Base-by-base conservation (phyloP, 2,797 vertebrate genomes). In the Bovichtus variegatus region DNA sequence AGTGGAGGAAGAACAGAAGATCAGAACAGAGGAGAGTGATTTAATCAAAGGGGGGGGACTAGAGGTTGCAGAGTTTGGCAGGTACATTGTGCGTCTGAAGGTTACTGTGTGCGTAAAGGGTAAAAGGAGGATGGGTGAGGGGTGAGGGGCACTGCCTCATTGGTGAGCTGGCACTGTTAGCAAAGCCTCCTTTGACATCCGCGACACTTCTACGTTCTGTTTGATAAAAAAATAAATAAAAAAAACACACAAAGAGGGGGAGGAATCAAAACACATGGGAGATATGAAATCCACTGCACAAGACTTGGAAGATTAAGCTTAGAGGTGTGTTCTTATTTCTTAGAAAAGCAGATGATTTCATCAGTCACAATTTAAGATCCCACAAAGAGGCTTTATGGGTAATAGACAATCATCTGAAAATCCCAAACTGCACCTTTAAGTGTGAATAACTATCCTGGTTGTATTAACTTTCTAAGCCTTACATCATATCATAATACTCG, bases 161-260 rank as follows among this genome's bases (percentile, higher is more conserved):
- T 95, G 95, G 88, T 95, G 95, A 91, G 93, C 91, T 84, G 95
- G 95, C 76, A 96, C 95, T 71, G 95, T 96, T 86, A 93, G 91
- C 94, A 96, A 93, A 89, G 95, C 95, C 86, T 96, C 95, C 91
- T 95, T 86, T 86, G 95, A 89, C 94, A 94, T 92, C 94, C 95
- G 94, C 34, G 94, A 93, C 90, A 96, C 94, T 19, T 95, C 92
- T 94, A 96, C 94, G 90, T 96, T 96, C 95, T 96, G 95, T 94
- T 94, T 87, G 84, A 91, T 88, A 84, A 86, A 80, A 89, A 70
- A 88, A 76, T n/a, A n/a, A 63, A 79, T n/a, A 27, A 27, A 27
- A 27, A 71, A 85, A 62, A 80, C 55, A 89, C 47, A 88, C 38
- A 86, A 19, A 87, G 34, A 84, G 68, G 84, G 80, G 70, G 55